Conservation (phyloP, 2,888 invertebrate species). For the Rosalia funebris region DNA sequence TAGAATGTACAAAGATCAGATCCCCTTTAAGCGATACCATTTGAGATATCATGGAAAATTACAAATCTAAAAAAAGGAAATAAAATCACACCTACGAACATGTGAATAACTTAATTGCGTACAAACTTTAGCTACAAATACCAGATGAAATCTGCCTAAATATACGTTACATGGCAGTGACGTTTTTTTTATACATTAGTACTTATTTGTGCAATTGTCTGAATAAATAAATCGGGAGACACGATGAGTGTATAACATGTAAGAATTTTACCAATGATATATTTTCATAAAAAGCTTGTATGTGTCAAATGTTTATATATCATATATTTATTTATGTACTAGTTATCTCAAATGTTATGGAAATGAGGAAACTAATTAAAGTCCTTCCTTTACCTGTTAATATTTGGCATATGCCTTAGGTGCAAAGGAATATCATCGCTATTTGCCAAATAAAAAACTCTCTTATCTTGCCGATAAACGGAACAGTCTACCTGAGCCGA, state of each 20-base stretch:
- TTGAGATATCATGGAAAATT: constrained; percentile 42
- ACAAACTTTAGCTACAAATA: constrained; percentile 43
- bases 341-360: no score
- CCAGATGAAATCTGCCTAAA: constrained; percentile 60
- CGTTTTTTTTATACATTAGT: constrained; percentile 53
- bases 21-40: constrained; percentile 42
- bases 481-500: no score
- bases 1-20: constrained; percentile 48
- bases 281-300: no score
- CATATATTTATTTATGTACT: not conserved
- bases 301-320: not conserved
- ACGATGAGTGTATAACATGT: constrained; percentile 10
- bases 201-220: constrained; percentile 55
- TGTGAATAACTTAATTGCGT: constrained; percentile 31
- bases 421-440: no score
- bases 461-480: no score
- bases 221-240: constrained; percentile 31
- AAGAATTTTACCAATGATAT: constrained; percentile 19
- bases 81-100: constrained; percentile 35
- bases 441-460: no score
- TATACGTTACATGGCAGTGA: constrained; percentile 61
- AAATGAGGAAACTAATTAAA: no score
- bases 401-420: no score
- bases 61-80: constrained; percentile 41
- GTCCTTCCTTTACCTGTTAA: no score